Evolutionary conservation across 2,113 vertebrate genomes (phyloP).

Genomic region (Phalacrocorax aristotelis): DNA sequence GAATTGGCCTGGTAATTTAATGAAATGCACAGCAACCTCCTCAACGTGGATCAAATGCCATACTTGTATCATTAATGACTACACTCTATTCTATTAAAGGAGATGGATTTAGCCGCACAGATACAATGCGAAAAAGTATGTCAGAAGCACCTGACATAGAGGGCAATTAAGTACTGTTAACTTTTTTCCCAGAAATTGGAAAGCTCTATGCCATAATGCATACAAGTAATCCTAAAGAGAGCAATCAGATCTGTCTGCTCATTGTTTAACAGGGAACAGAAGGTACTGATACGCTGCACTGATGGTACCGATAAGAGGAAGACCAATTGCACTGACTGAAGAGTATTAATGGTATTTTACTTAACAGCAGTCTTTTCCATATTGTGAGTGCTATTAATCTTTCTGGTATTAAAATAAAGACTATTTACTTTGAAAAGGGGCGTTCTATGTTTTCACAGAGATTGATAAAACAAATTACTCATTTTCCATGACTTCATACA

Average conservation of each 20-base stretch:
- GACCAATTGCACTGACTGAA: neutral
- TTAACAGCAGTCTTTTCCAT: conserved; percentile 36
- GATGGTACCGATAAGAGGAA: conserved; percentile 50
- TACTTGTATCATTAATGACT: conserved; percentile 48
- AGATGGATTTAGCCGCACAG: neutral
- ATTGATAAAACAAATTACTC: conserved; percentile 70
- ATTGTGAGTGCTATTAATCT: conserved; percentile 42
- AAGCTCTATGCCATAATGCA: conserved; percentile 30
- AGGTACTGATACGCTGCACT: neutral
- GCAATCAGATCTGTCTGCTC: conserved; percentile 21
- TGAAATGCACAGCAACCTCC: neutral
- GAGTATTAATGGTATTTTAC: conserved; percentile 43
- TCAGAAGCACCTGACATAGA: neutral
- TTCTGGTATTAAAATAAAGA: conserved; percentile 57
- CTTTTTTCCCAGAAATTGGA: conserved; percentile 41
- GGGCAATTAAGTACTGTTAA: conserved; percentile 31
- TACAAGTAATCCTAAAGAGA: conserved; percentile 9
- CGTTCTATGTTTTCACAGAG: conserved; percentile 33
- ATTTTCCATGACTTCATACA: conserved; percentile 68
- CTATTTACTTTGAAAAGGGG: conserved; percentile 61
- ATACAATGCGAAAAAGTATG: conserved; percentile 10
- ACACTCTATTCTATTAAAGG: conserved; percentile 35
- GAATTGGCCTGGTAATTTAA: neutral
- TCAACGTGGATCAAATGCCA: neutral
- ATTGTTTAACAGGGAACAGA: conserved; percentile 50